Percentiles rank a stretch among this genome's conserved stretches.
These are phyloP conservation scores for Drosophila sp. DNA, from an alignment of 1,140 invertebrate species.

Conservation along the genomic window DNA sequence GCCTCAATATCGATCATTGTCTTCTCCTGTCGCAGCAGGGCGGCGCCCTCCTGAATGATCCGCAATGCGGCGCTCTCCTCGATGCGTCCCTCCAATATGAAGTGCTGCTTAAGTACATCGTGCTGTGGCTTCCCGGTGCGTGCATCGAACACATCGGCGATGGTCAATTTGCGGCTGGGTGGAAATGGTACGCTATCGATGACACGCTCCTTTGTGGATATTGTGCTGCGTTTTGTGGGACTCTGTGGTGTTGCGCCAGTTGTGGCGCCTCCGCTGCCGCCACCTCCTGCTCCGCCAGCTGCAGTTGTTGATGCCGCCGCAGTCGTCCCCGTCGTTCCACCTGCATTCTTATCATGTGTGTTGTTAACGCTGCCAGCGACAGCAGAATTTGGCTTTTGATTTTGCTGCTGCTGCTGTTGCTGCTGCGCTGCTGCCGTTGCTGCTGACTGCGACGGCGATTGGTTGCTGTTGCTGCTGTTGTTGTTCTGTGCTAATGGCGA, in stretches of 20 bases:
- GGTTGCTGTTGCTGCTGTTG: conserved; percentile 66
- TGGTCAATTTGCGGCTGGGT: conserved; percentile 97
- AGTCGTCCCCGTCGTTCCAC: conserved; percentile 18
- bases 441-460: conserved; percentile 60
- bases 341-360: conserved; percentile 50
- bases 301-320: conserved; percentile 23
- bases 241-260: conserved; percentile 51
- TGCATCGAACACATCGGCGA: conserved; percentile 98
- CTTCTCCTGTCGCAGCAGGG: conserved; percentile 97
- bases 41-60: conserved; percentile 99
- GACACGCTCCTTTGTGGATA: conserved; percentile 82
- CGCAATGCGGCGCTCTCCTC: conserved; percentile 98
- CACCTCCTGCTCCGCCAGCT: not conserved
- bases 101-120: conserved; percentile 99
- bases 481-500: conserved; percentile 74
- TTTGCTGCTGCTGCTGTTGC: conserved; percentile 48
- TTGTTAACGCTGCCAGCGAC: conserved; percentile 44
- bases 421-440: conserved; percentile 53
- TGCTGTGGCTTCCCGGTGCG: conserved; percentile 96
- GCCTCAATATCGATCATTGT: conserved; percentile 99
- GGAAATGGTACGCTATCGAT: conserved; percentile 94
- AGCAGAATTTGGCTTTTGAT: conserved; percentile 37
- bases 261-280: not conserved
- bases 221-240: conserved; percentile 76
- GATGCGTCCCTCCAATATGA: conserved; percentile 98